Base-by-base conservation (phyloP, 2,888 invertebrate species). In the Amphipyra berbera region DNA sequence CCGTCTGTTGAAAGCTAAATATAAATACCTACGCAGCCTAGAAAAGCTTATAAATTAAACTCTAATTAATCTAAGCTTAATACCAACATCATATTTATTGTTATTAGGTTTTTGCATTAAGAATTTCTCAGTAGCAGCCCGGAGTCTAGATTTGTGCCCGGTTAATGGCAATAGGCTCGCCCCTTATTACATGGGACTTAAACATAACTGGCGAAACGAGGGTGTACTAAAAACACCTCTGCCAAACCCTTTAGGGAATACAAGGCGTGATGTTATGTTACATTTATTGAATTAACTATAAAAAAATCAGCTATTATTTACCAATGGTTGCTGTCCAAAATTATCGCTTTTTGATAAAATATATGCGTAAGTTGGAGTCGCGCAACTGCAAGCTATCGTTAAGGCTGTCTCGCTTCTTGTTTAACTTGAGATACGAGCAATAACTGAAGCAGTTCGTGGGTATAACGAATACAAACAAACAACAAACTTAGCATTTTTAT, bases 401-500 rank as follows among this genome's bases (percentile, higher is more conserved):
- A 59, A 54, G 30, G 13, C 50, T 60, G 41, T 9, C 57, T 60
- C 33, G 41, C 33, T 62, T 44, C 42, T 56, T 48, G 57, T 70
- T 66, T 67, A 47, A 50, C 45, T 55, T 61, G 56, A 74, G 53
- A 70, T 62, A 56, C 53, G 45, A 58, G 46, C 48, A 55, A 52
- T 50, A 47, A 61, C 61, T 46, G 38, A 49, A 70, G 47, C 62
- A 50, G 42, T 55, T 33, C 40, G 48, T 50, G 27, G 14, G 53
- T 63, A 55, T 15, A 37, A 50, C 53, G 38, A 63, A 71, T 66
- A 48, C 41, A 64, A 68, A 59, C 47, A 60, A 60, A 44, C 46
- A 56, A 41, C 55, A 57, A 70, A 62, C 60, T 67, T 57, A 33
- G 48, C 47, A 63, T 74, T 66, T 74, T 68, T 63, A 68, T 64